Base-by-base conservation (phyloP, 92 coral and sea anemone species). In the Bergia sp. region DNA sequence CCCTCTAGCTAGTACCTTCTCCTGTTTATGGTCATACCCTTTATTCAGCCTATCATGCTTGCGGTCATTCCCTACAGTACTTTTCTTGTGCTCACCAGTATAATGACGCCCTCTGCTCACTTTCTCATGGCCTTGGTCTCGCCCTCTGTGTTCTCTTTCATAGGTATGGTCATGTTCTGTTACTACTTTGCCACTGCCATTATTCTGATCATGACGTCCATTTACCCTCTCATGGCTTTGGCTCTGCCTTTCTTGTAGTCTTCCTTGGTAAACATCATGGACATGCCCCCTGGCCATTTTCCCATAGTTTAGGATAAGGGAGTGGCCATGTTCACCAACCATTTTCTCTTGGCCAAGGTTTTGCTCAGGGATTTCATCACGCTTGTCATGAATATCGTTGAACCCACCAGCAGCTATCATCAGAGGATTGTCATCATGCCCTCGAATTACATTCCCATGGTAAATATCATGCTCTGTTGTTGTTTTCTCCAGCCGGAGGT, bases 141-240 rank as follows among this genome's bases (percentile, higher is more conserved):
- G 79, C 89, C 87, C 87, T 84, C 69, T 88, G 38, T 43, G 84
- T 12, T 38, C 58, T 76, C 86, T 73, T 69, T 81, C 69, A 43
- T 77, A 57, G 88, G n/a, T 49, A 45, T 77, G 86, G 61, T 79
- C 90, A 29, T 75, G 66, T n/a, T 42, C 86, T 10, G 47, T 43
- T 64, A 65, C 66, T 41, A 74, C 73, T 50, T 84, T 81, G 7
- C 81, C 38, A 80, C 91, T 80, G 23, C 57, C 66, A 73, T 8
- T 4, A 61, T 7, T 21, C 69, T 61, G n/a, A 2, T 21, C n/a
- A 61, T 6, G 6, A 20, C 69, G 29, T 61, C 69, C 69, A 55
- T 74, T 39, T 85, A 47, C 39, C 85, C 90, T 78, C 75, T 86
- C 85, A 44, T 73, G 41, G 47, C 50, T 77, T 58, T 65, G 44